Conservation (phyloP, 2,113 vertebrate species). For the Burhinus oedicnemus region DNA sequence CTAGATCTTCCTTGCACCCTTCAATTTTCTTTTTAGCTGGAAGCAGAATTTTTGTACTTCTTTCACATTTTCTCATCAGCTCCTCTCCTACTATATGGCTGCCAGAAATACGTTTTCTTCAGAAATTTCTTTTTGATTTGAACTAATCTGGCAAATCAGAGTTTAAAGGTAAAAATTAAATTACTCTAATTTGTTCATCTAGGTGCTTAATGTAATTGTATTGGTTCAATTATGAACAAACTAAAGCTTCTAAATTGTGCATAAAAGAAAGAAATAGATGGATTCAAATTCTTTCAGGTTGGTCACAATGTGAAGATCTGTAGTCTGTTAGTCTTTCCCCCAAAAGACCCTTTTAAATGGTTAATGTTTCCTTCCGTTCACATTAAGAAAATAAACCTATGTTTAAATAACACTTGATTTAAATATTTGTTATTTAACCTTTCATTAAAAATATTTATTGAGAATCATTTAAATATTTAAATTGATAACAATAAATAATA, state of each 20-base stretch:
- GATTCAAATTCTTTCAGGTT: slow-evolving; percentile 59
- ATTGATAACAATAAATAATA: not conserved
- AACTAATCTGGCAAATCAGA: slow-evolving; percentile 43
- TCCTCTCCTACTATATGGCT: not conserved
- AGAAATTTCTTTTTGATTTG: slow-evolving; percentile 29
- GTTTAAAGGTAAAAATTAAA: slow-evolving; percentile 46
- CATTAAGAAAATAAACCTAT: slow-evolving; percentile 20
- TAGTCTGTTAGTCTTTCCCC: slow-evolving; percentile 44
- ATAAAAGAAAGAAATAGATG: slow-evolving; percentile 51
- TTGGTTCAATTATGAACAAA: slow-evolving; percentile 64
- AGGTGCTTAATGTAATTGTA: slow-evolving; percentile 51
- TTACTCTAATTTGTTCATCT: slow-evolving; percentile 62
- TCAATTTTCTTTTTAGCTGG: not conserved
- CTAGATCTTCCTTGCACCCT: not conserved
- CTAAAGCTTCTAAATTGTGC: slow-evolving; percentile 38
- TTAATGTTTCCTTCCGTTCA: not conserved
- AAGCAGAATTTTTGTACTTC: not conserved
- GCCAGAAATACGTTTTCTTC: slow-evolving; percentile 3
- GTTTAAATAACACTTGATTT: not conserved
- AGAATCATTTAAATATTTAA: not conserved
- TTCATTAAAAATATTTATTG: not conserved
- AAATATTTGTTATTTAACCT: not conserved
- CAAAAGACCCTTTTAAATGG: slow-evolving; percentile 20
- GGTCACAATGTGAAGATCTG: slow-evolving; percentile 28
- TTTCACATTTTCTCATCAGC: not conserved